phyloP scores from a whole-genome alignment of 2,797 vertebrate genomes.

The Eospalax fontanierii region DNA sequence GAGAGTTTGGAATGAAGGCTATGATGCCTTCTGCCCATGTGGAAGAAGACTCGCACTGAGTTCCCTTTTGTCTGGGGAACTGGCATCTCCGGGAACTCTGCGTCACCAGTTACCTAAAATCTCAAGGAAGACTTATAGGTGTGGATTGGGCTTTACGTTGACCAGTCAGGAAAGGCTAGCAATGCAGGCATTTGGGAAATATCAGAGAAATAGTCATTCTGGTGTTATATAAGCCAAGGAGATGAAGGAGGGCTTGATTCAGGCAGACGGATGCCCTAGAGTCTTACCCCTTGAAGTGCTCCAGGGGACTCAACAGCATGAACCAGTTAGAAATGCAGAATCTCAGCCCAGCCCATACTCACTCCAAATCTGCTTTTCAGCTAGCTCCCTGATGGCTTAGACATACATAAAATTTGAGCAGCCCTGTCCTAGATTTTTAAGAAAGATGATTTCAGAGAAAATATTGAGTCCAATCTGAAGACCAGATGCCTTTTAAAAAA shows the following conservation, averaged over 20 bases:
- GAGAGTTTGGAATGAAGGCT: neutral
- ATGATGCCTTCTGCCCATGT: neutral
- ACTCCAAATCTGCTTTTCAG: neutral
- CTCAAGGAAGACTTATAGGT: constrained; percentile 8
- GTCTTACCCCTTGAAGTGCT: neutral
- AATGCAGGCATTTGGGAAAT: neutral
- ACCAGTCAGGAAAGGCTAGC: neutral
- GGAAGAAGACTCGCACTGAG: neutral
- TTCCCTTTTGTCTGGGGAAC: neutral
- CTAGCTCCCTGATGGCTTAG: neutral
- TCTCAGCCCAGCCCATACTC: neutral
- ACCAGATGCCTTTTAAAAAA: neutral
- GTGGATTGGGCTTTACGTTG: neutral
- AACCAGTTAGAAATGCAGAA: neutral
- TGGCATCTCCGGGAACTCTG: neutral
- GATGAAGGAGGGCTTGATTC: neutral
- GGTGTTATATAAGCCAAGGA: neutral
- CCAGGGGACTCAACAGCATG: neutral
- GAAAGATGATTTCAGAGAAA: constrained; percentile 52
- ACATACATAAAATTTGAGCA: neutral
- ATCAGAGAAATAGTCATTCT: neutral
- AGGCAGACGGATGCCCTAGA: neutral
- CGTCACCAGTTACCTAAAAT: neutral
- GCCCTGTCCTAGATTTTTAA: constrained; percentile 14
- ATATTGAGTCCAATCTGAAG: constrained; percentile 28